phyloP scores from a whole-genome alignment of 2,113 vertebrate species.

The Amphilophus citrinellus region DNA sequence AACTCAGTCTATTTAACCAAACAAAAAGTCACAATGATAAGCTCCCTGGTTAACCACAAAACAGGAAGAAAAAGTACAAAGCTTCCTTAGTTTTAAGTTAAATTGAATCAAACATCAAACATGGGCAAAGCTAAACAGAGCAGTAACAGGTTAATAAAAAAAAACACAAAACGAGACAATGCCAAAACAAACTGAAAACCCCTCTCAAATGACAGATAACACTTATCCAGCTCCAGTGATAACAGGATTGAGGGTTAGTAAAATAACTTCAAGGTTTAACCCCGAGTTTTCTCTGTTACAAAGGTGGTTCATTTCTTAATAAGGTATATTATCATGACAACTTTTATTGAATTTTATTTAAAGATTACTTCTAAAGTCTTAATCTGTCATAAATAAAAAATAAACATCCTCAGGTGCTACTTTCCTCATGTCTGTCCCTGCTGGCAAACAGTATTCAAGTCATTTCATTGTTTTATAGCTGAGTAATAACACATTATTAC shows the following conservation, averaged over 20 bases:
- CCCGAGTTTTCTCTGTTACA: neutral
- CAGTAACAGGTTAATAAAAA: neutral
- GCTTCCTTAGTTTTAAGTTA: neutral
- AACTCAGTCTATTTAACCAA: neutral
- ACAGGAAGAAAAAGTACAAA: neutral
- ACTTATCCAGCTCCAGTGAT: neutral
- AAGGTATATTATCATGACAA: neutral
- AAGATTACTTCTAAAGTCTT: too few relatives aligned
- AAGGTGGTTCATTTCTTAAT: neutral
- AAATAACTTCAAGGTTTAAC: neutral
- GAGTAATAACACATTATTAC: too few relatives aligned
- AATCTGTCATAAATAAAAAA: too few relatives aligned
- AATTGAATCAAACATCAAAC: neutral
- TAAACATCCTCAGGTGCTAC: too few relatives aligned
- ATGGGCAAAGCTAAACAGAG: neutral
- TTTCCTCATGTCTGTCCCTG: too few relatives aligned
- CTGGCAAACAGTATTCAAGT: too few relatives aligned
- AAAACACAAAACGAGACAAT: neutral
- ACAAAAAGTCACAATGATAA: neutral
- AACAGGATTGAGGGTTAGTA: neutral
- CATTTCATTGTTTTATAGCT: too few relatives aligned
- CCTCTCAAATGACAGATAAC: neutral
- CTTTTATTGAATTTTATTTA: accelerated
- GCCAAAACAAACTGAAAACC: too few relatives aligned
- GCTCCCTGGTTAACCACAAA: neutral